Evolutionary conservation across 2,113 vertebrate genomes (phyloP).

Genomic region (Thunnus maccoyii): DNA sequence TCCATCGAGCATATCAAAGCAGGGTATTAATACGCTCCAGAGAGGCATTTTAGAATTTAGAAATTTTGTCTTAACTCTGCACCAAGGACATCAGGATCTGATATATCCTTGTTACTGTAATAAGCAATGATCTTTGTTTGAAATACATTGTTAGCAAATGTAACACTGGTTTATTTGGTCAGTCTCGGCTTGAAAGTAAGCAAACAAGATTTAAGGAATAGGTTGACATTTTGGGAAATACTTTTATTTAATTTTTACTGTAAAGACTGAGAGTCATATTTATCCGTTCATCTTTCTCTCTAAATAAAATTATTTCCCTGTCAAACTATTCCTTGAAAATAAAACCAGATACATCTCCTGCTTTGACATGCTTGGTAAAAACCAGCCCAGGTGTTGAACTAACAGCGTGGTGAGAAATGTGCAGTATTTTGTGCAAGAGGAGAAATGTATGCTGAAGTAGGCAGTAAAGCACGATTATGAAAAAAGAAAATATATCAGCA

Average conservation of each 20-base stretch:
- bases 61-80: not conserved
- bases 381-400: slow-evolving; percentile 45
- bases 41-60: slow-evolving; percentile 2
- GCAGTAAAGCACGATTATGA: slow-evolving; percentile 68
- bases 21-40: slow-evolving; percentile 18
- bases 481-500: slow-evolving; percentile 67
- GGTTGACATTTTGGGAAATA: not conserved
- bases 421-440: slow-evolving; percentile 50
- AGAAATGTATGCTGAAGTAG: slow-evolving; percentile 62
- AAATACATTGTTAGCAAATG: slow-evolving; percentile 12
- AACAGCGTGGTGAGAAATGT: slow-evolving; percentile 49
- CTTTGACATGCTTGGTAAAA: slow-evolving; percentile 68
- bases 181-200: not conserved
- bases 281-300: too few relatives aligned
- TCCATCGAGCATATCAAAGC: slow-evolving; percentile 67
- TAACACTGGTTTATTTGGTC: slow-evolving; percentile 14
- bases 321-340: too few relatives aligned
- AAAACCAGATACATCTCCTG: slow-evolving; percentile 8
- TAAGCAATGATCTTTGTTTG: too few relatives aligned
- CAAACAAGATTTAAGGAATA: slow-evolving; percentile 1
- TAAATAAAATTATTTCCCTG: too few relatives aligned
- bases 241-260: too few relatives aligned
- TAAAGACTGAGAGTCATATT: too few relatives aligned
- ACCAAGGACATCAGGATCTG: not conserved
- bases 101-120: not conserved